Evolutionary conservation across 2,113 vertebrate species (phyloP).

Genomic region (Chaetorhynchus papuensis): DNA sequence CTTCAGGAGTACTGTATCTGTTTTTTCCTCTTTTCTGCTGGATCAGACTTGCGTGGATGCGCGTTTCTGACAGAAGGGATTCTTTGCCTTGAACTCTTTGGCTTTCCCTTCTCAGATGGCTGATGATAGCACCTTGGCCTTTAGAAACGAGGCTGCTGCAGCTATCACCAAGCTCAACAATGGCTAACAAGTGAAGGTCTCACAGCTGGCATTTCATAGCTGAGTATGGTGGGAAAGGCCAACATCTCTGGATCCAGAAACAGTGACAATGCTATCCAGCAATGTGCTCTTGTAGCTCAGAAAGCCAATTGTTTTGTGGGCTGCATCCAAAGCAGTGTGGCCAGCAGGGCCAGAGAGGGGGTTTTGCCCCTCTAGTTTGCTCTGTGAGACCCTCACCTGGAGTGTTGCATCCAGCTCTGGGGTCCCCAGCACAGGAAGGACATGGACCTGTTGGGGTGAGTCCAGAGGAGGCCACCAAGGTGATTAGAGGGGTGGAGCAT

Average conservation of each 20-base stretch:
- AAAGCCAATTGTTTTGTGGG: accelerated
- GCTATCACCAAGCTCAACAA: neutral
- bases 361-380: neutral
- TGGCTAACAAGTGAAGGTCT: neutral
- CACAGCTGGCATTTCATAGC: slow-evolving; percentile 11
- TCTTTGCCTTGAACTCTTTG: neutral
- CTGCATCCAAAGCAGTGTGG: accelerated
- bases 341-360: accelerated
- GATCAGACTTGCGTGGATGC: neutral
- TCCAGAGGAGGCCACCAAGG: neutral
- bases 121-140: neutral
- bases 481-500: neutral
- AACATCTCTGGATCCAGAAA: slow-evolving; percentile 17
- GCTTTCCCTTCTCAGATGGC: neutral
- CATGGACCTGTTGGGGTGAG: neutral
- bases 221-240: neutral
- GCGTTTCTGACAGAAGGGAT: neutral
- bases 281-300: neutral
- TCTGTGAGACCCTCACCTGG: neutral
- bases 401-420: neutral
- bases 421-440: neutral
- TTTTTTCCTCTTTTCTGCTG: neutral
- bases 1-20: neutral
- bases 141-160: slow-evolving; percentile 14
- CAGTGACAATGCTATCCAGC: neutral